Evolutionary conservation across 2,797 vertebrate genomes (phyloP).

Genomic region (Sebastes glaucus): DNA sequence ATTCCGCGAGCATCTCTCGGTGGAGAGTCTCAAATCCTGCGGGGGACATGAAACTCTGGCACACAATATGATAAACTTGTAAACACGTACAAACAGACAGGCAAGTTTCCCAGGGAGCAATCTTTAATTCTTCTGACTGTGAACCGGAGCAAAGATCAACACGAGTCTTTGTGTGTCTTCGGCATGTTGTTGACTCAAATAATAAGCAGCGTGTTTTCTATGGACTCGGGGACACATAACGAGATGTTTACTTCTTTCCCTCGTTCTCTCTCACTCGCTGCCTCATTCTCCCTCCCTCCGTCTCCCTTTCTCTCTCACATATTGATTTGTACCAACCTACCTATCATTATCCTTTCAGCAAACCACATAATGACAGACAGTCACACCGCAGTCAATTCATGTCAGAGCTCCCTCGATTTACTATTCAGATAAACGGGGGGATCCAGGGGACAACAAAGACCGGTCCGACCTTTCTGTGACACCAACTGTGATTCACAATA

Average conservation of each 20-base stretch:
- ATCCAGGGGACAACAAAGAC: conserved; percentile 17
- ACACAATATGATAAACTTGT: conserved; percentile 21
- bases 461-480: conserved; percentile 42
- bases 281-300: background rate
- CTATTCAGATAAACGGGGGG: conserved; percentile 11
- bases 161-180: background rate
- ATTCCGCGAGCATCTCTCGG: conserved; percentile 4
- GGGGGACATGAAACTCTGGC: conserved; percentile 1
- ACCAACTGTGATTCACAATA: conserved; percentile 13
- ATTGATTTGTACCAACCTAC: conserved; percentile 4
- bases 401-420: conserved; percentile 13
- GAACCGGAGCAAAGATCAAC: background rate
- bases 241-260: background rate
- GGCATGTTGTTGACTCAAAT: background rate
- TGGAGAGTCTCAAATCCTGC: conserved; percentile 18
- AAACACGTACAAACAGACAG: conserved; percentile 8
- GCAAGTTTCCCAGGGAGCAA: background rate
- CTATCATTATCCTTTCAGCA: conserved; percentile 25
- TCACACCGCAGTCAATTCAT: conserved; percentile 7
- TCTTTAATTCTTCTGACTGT: conserved; percentile 20
- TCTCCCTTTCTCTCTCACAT: background rate
- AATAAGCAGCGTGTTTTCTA: background rate
- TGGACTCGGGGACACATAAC: background rate
- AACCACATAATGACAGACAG: conserved; percentile 18
- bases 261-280: background rate